Conservation (phyloP, 2,888 invertebrate genomes). For the Baronia brevicornis region DNA sequence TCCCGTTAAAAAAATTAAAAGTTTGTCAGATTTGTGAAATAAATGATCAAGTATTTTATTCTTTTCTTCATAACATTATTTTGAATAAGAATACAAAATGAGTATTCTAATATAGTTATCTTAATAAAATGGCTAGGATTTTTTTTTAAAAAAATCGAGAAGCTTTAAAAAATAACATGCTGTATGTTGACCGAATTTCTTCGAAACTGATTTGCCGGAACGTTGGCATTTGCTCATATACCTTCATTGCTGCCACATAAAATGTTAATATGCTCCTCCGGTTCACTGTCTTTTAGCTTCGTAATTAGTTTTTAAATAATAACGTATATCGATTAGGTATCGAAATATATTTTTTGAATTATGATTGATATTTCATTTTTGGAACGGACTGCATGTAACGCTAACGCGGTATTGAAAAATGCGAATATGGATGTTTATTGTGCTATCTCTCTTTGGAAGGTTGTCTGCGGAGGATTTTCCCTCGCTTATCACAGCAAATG, state of each 20-base stretch:
- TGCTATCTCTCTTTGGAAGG: constrained; percentile 30
- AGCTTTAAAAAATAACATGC: too few species aligned
- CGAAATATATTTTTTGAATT: constrained; percentile 35
- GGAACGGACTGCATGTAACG: constrained; percentile 22
- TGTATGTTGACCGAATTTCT: constrained; percentile 18
- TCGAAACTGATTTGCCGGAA: constrained; percentile 18
- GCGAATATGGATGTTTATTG: constrained; percentile 36
- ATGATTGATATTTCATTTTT: constrained; percentile 40
- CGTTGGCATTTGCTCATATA: constrained; percentile 19
- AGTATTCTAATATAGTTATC: too few species aligned
- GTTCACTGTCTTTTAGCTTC: constrained; percentile 8
- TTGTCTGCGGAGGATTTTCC: constrained; percentile 78
- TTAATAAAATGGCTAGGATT: too few species aligned
- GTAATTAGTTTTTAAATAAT: constrained; percentile 42
- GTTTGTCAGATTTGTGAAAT: too few species aligned
- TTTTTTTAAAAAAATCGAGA: too few species aligned
- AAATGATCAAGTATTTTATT: too few species aligned
- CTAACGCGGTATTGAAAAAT: constrained; percentile 35
- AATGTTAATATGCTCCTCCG: constrained; percentile 52
- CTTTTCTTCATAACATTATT: too few species aligned
- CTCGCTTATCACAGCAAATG: constrained; percentile 82
- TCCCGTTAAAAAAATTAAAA: too few species aligned
- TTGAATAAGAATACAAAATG: too few species aligned
- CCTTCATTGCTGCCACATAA: constrained; percentile 30
- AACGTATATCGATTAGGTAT: constrained; percentile 23